These are phyloP conservation scores for Pithys albifrons DNA, from an alignment of 2,113 vertebrate genomes.

Conservation along the genomic window DNA sequence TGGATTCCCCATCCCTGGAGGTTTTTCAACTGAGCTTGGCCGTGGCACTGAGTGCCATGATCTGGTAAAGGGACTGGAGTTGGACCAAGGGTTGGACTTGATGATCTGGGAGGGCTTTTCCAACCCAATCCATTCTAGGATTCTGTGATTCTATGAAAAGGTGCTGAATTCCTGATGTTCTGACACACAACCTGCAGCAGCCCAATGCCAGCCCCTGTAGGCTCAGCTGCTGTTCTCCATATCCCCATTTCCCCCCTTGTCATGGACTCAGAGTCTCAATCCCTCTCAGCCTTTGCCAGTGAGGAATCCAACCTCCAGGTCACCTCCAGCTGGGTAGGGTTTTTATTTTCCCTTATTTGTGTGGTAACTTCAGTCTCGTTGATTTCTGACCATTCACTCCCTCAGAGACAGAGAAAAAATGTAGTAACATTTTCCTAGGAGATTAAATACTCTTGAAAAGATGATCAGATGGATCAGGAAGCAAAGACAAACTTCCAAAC, in stretches of 20 bases:
- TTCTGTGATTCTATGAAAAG: neutral
- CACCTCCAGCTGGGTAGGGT: neutral
- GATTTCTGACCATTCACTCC: neutral
- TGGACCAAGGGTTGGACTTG: too few species aligned
- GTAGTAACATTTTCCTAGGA: neutral
- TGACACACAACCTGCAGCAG: too few species aligned
- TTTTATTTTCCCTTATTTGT: neutral
- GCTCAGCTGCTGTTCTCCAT: neutral
- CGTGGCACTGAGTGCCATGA: too few species aligned
- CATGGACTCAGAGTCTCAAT: neutral
- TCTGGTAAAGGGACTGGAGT: too few species aligned
- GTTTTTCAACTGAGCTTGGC: too few species aligned
- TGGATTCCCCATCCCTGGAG: too few species aligned
- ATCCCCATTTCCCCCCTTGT: neutral
- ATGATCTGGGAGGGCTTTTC: too few species aligned
- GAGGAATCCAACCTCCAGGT: neutral
- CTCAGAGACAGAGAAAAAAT: neutral
- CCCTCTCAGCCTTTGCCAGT: neutral
- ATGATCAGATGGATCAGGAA: neutral
- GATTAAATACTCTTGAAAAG: neutral
- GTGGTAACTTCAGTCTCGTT: neutral
- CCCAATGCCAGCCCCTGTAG: too few species aligned
- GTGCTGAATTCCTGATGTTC: neutral
- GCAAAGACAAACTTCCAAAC: neutral
- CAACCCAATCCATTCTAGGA: too few species aligned